These are phyloP conservation scores for Ceraclea dissimilis DNA, from an alignment of 2,888 invertebrate genomes.

Conservation along the genomic window DNA sequence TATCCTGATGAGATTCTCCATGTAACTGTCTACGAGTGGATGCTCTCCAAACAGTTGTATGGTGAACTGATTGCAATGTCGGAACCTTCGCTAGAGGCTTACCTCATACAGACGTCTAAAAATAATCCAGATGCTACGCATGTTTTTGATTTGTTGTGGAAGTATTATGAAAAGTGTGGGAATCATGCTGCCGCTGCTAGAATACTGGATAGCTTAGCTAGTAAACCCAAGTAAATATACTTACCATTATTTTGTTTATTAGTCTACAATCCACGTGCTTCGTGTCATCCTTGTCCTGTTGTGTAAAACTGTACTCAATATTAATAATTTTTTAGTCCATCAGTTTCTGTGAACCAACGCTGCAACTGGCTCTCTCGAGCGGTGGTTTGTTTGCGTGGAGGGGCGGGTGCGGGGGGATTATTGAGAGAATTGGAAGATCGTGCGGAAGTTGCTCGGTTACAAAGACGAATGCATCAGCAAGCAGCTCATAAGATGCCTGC, in stretches of 20 bases:
- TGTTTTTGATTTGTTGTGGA: conserved; percentile 84
- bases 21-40: conserved; percentile 88
- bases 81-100: conserved; percentile 68
- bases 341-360: conserved; percentile 60
- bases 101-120: conserved; percentile 55
- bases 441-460: conserved; percentile 83
- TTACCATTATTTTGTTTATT: background rate
- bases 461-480: conserved; percentile 58
- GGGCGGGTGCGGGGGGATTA: conserved; percentile 68
- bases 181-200: conserved; percentile 90
- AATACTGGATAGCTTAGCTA: conserved; percentile 81
- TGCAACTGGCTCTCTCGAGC: conserved; percentile 89
- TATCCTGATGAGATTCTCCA: conserved; percentile 83
- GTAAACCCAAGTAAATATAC: conserved; percentile 52
- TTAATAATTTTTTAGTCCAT: background rate
- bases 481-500: conserved; percentile 48
- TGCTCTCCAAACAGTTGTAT: conserved; percentile 68
- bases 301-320: no score
- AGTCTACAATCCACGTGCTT: no score
- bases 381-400: conserved; percentile 91
- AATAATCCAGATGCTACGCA: conserved; percentile 50
- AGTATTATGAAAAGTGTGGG: conserved; percentile 86
- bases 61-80: conserved; percentile 60
- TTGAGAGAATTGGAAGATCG: conserved; percentile 88
- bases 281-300: no score